Percentiles rank a stretch among this genome's conserved stretches.
phyloP scores from a whole-genome alignment of 2,888 invertebrate species.

The Cheilosia scutellata region DNA sequence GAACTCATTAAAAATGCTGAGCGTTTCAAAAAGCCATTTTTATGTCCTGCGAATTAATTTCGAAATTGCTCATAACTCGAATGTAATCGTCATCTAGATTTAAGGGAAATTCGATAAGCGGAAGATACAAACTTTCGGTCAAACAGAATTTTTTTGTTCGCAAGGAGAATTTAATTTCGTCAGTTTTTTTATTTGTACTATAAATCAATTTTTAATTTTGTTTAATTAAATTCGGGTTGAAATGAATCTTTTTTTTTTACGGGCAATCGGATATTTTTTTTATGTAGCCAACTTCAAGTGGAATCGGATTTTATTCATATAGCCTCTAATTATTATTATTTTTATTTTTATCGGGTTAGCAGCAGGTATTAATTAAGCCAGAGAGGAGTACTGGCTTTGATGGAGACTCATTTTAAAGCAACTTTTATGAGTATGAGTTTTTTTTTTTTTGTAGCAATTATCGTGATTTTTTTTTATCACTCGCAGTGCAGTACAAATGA shows the following conservation, averaged over 20 bases:
- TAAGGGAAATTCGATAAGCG: not conserved
- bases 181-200: not conserved
- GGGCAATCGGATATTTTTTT: not conserved
- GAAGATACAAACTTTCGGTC: too few species aligned
- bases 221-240: conserved; percentile 10
- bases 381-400: too few species aligned
- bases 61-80: not conserved
- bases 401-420: not conserved
- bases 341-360: not conserved
- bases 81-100: not conserved
- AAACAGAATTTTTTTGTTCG: too few species aligned
- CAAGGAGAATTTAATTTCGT: not conserved
- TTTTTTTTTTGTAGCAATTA: conserved; percentile 12
- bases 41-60: conserved; percentile 3
- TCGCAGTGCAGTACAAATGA: not conserved
- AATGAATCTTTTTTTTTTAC: not conserved
- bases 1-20: not conserved
- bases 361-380: conserved; percentile 12
- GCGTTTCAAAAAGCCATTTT: too few species aligned
- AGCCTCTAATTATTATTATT: not conserved
- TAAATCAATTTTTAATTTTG: not conserved
- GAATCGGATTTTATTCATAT: not conserved
- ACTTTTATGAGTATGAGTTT: not conserved
- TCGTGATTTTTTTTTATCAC: not conserved
- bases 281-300: not conserved